A percentile compares a stretch with the other conserved stretches of the same genome.
Conservation (phyloP, 2,797 vertebrate species). For the Poeciliopsis paucimaculata region DNA sequence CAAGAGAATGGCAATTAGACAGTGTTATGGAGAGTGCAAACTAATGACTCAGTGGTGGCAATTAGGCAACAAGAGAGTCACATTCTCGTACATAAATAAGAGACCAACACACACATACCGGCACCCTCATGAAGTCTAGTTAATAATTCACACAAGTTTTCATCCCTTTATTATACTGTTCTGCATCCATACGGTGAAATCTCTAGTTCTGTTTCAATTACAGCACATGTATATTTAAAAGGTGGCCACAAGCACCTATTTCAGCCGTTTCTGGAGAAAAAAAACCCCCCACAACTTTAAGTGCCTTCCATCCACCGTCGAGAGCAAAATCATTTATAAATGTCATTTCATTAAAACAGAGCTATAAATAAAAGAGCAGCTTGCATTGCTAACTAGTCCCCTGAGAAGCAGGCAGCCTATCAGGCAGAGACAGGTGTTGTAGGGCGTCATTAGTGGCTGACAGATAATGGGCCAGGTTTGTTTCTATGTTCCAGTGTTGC, state of each 20-base stretch:
- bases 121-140: constrained; percentile 10
- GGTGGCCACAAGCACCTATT: constrained; percentile 24
- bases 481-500: constrained; percentile 49
- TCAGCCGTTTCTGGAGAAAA: constrained; percentile 24
- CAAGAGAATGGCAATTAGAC: constrained; percentile 71
- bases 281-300: constrained; percentile 6
- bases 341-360: constrained; percentile 69
- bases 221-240: constrained; percentile 28
- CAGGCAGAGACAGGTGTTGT: constrained; percentile 64
- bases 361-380: constrained; percentile 77
- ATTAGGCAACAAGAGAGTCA: constrained; percentile 63
- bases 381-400: constrained; percentile 73
- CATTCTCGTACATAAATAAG: constrained; percentile 60
- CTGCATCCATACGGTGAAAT: constrained; percentile 2
- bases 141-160: constrained; percentile 24
- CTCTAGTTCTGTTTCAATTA: constrained; percentile 9
- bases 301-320: constrained; percentile 32
- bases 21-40: constrained; percentile 60
- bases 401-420: constrained; percentile 60
- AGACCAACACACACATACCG: constrained; percentile 19
- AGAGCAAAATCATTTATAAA: constrained; percentile 62
- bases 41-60: constrained; percentile 73
- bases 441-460: constrained; percentile 70
- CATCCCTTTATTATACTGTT: background rate
- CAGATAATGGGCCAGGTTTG: constrained; percentile 63